Conservation (phyloP, 1,140 invertebrate genomes). For the Spodoptera frugiperda region DNA sequence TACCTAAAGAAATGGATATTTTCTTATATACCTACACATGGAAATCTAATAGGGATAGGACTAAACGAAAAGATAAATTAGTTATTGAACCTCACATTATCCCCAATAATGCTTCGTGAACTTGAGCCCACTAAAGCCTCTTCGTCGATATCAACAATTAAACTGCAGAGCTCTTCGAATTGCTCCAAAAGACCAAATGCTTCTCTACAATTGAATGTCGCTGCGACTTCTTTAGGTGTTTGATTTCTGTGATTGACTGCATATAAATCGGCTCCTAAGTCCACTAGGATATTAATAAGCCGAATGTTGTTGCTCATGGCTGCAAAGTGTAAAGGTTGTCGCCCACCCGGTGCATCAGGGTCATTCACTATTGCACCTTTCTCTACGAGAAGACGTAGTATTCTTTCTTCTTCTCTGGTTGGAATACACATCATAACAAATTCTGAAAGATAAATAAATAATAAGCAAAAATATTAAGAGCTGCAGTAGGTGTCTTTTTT, state of each 20-base stretch:
- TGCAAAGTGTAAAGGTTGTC: slow-evolving; percentile 77
- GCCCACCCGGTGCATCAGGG: slow-evolving; percentile 68
- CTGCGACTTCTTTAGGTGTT: slow-evolving; percentile 71
- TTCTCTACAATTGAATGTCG: slow-evolving; percentile 67
- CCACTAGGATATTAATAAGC: slow-evolving; percentile 66
- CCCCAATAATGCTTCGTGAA: no score
- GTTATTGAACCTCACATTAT: no score
- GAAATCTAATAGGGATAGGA: no score
- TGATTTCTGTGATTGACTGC: slow-evolving; percentile 69
- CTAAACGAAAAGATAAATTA: no score
- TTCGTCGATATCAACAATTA: neutral
- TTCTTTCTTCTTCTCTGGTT: slow-evolving; percentile 67
- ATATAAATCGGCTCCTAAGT: slow-evolving; percentile 69
- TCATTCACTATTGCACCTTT: slow-evolving; percentile 76
- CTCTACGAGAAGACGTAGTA: slow-evolving; percentile 66
- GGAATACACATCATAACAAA: slow-evolving; percentile 78
- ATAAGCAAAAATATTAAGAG: no score
- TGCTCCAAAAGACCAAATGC: slow-evolving; percentile 60
- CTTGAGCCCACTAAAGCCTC: no score
- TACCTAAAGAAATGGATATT: no score
- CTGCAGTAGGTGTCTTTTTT: neutral
- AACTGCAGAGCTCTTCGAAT: slow-evolving; percentile 49
- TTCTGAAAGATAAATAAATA: slow-evolving; percentile 57
- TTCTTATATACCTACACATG: no score
- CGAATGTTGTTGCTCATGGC: slow-evolving; percentile 77